A percentile compares a stretch with the other conserved stretches of the same genome.
Evolutionary conservation across 2,113 vertebrate genomes (phyloP).

Genomic region (Otolemur garnettii): DNA sequence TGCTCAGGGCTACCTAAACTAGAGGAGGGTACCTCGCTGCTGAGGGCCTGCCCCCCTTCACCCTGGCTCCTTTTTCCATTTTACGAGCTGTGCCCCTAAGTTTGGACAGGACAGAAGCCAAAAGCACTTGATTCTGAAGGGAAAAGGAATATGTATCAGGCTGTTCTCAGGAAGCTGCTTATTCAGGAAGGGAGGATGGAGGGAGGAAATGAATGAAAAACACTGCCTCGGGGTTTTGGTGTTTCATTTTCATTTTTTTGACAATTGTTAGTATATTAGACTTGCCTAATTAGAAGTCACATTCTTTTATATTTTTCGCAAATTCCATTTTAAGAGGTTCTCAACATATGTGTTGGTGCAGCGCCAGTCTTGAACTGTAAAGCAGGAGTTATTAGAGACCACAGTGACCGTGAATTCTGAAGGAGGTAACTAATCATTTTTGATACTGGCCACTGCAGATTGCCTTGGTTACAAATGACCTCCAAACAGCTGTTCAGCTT

Average conservation of each 20-base stretch:
- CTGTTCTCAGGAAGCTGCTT: slow-evolving; percentile 17
- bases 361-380: not conserved
- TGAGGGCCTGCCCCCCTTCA: not conserved
- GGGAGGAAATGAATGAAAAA: not conserved
- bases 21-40: not conserved
- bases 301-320: slow-evolving; percentile 35
- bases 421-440: not conserved
- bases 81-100: not conserved
- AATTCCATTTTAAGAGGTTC: not conserved
- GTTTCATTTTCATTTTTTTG: slow-evolving; percentile 33
- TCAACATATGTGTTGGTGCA: not conserved
- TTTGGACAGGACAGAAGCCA: not conserved
- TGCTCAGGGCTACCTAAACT: not conserved
- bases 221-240: not conserved
- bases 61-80: not conserved
- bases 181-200: not conserved
- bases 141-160: not conserved
- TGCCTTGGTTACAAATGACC: not conserved
- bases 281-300: not conserved
- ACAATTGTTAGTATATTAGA: not conserved
- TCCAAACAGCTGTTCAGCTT: not conserved
- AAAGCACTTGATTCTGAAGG: not conserved
- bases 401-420: not conserved
- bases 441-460: not conserved
- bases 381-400: not conserved